These are phyloP conservation scores for Doris montereyensis DNA, from an alignment of 2,888 invertebrate species.

Conservation along the genomic window DNA sequence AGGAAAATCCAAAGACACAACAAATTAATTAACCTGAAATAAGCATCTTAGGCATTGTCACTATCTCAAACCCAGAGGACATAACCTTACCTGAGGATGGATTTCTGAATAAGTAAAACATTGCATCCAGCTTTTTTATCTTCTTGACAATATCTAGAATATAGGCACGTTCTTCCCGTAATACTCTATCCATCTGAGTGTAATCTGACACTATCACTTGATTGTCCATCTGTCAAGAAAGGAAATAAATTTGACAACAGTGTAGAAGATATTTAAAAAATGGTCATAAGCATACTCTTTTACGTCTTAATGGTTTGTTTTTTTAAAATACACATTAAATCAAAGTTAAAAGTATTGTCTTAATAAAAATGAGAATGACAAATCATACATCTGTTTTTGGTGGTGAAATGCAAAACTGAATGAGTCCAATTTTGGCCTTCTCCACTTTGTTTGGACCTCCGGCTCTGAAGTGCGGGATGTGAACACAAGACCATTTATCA, in stretches of 20 bases:
- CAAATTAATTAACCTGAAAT: no score
- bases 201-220: constrained; percentile 92
- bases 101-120: constrained; percentile 92
- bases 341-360: no score
- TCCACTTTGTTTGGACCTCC: constrained; percentile 95
- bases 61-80: no score
- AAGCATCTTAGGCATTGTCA: no score
- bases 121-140: constrained; percentile 98
- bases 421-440: constrained; percentile 98
- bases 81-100: constrained; percentile 80
- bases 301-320: no score
- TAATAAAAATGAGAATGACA: no score
- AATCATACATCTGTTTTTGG: constrained; percentile 90
- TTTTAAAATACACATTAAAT: no score
- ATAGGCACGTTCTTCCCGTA: constrained; percentile 97
- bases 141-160: constrained; percentile 98
- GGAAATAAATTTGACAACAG: neutral
- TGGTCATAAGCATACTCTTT: no score
- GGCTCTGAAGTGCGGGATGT: constrained; percentile 88
- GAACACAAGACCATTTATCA: constrained; percentile 95
- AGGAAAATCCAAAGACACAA: no score
- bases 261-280: no score
- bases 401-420: constrained; percentile 99
- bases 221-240: constrained; percentile 73
- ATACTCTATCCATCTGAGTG: constrained; percentile 98